Evolutionary conservation across 1,140 invertebrate species (phyloP).

Genomic region (Subanguina moxae): DNA sequence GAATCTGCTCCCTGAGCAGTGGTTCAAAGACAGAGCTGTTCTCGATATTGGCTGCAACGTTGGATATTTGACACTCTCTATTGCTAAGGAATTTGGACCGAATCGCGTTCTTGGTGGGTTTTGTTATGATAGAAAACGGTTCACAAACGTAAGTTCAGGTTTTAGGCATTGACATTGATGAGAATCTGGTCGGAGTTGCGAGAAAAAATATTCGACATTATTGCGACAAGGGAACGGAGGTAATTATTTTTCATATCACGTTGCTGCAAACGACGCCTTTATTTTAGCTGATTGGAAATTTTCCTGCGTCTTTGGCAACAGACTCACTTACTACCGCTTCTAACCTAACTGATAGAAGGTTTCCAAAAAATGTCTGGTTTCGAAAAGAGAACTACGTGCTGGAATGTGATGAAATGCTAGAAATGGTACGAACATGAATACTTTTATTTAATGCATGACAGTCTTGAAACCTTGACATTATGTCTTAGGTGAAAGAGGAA

Average conservation of each 20-base stretch:
- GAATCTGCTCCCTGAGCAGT: constrained; percentile 73
- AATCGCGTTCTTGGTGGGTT: constrained; percentile 61
- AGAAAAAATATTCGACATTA: constrained; percentile 77
- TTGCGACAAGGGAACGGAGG: constrained; percentile 61
- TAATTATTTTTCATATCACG: constrained; percentile 42
- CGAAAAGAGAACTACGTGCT: constrained; percentile 79
- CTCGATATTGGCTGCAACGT: constrained; percentile 96
- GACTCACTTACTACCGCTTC: constrained; percentile 64
- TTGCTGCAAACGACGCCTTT: too few species aligned
- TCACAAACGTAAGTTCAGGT: constrained; percentile 61
- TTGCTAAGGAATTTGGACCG: constrained; percentile 79
- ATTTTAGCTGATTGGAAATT: constrained; percentile 61
- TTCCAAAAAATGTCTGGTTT: constrained; percentile 58
- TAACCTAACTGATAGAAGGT: constrained; percentile 61
- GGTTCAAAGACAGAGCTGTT: constrained; percentile 84
- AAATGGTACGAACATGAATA: constrained; percentile 22
- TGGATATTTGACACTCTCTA: constrained; percentile 77
- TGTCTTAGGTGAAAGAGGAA: constrained; percentile 65
- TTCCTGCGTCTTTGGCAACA: constrained; percentile 76
- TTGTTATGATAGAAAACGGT: too few species aligned
- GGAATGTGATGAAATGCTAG: constrained; percentile 16
- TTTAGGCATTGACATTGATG: constrained; percentile 91
- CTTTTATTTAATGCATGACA: not conserved
- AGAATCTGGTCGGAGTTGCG: constrained; percentile 76
- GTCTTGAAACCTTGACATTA: not conserved